Conservation (phyloP, 2,888 invertebrate species). For the Caenorhabditis zanzibari region DNA sequence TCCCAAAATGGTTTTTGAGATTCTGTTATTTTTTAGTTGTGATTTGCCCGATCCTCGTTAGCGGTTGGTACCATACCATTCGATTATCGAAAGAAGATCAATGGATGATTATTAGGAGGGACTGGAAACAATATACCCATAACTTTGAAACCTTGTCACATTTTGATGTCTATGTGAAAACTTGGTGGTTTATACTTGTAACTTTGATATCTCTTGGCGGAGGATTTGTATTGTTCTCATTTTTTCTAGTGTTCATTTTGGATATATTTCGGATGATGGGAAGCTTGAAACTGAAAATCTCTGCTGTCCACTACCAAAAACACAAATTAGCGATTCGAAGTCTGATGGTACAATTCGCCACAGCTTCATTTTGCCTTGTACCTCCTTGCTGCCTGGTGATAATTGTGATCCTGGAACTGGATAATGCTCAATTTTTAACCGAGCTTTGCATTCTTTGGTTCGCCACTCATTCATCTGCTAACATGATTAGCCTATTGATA, state of each 20-base stretch:
- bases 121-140: not conserved
- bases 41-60: not conserved
- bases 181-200: not conserved
- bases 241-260: not conserved
- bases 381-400: not conserved
- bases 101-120: not conserved
- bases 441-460: not conserved
- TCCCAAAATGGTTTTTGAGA: not conserved
- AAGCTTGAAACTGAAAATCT: slow-evolving; percentile 7
- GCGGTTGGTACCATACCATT: not conserved
- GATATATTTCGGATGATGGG: slow-evolving; percentile 14
- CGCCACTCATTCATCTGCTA: slow-evolving; percentile 6
- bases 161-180: slow-evolving; percentile 18
- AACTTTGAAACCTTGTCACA: not conserved
- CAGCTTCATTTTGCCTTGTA: not conserved
- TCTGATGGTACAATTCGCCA: slow-evolving; percentile 25
- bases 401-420: not conserved
- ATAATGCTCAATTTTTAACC: not conserved
- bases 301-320: not conserved
- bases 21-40: not conserved
- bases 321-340: slow-evolving; percentile 10
- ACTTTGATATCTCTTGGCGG: not conserved
- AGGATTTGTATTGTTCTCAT: not conserved
- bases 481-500: not conserved
- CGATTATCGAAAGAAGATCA: not conserved